Conservation (phyloP, 2,888 invertebrate genomes). For the Bursaphelenchus okinawaensis region DNA sequence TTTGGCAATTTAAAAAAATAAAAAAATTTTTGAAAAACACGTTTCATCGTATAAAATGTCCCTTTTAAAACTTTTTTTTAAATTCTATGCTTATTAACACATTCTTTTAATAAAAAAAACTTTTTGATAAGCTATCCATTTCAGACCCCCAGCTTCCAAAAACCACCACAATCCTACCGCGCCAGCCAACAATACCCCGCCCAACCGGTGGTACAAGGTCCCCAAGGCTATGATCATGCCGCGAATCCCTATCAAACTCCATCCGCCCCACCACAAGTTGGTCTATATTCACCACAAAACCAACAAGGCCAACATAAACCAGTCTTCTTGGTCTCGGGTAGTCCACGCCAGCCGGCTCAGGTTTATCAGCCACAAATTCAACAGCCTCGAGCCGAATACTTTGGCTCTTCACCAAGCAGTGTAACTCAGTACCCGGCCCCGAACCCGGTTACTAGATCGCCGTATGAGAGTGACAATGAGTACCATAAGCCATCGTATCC, state of each 20-base stretch:
- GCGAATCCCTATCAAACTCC: slow-evolving; percentile 21
- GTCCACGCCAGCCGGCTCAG: background rate
- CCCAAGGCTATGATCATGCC: background rate
- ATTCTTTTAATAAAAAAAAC: no score
- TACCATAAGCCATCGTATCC: slow-evolving; percentile 11
- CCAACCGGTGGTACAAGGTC: background rate
- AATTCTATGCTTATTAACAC: no score
- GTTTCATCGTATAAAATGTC: no score
- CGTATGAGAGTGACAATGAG: slow-evolving; percentile 12
- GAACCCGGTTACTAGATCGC: slow-evolving; percentile 18
- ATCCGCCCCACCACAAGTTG: slow-evolving; percentile 13
- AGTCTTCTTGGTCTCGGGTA: slow-evolving; percentile 4
- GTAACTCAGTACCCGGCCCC: slow-evolving; percentile 18
- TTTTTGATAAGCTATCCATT: no score
- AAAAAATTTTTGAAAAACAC: no score
- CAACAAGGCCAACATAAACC: slow-evolving; percentile 9
- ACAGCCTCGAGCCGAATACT: background rate
- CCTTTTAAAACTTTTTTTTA: no score
- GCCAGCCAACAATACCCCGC: background rate
- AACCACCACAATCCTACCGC: background rate
- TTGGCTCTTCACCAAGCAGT: background rate
- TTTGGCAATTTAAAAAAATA: no score
- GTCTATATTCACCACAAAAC: slow-evolving; percentile 15
- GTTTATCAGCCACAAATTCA: background rate
- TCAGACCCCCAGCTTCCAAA: slow-evolving; percentile 9